Percentiles rank a stretch among this genome's conserved stretches.
These are phyloP conservation scores for Osedax frankpressi DNA, from an alignment of 2,888 invertebrate species.

Conservation along the genomic window DNA sequence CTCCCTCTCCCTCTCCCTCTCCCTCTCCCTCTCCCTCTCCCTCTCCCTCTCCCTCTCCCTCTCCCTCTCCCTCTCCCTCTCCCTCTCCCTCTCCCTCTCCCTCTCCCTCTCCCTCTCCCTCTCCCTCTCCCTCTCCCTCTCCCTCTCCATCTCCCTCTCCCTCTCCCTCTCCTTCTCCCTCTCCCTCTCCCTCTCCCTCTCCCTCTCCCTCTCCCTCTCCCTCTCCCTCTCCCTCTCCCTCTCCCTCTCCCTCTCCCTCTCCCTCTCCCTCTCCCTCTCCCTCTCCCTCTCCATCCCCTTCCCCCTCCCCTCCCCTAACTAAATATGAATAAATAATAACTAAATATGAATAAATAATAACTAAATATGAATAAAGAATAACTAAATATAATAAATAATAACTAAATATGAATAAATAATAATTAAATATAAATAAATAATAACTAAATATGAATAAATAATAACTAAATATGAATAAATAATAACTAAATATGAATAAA, in stretches of 20 bases:
- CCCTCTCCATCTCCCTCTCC: neutral
- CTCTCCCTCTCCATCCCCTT: no score
- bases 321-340: no score
- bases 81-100: neutral
- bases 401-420: no score
- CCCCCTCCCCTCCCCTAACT: constrained; percentile 32
- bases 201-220: neutral
- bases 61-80: neutral
- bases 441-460: no score
- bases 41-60: neutral
- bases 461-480: no score
- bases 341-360: no score
- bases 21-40: neutral
- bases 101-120: neutral
- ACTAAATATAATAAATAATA: no score
- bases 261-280: neutral
- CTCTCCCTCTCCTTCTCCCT: neutral
- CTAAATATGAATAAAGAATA: no score
- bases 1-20: neutral
- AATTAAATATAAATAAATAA: no score
- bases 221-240: neutral
- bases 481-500: no score
- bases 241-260: neutral
- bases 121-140: neutral
- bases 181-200: neutral